Conservation (phyloP, 2,797 vertebrate genomes). For the Argyrosomus regius region DNA sequence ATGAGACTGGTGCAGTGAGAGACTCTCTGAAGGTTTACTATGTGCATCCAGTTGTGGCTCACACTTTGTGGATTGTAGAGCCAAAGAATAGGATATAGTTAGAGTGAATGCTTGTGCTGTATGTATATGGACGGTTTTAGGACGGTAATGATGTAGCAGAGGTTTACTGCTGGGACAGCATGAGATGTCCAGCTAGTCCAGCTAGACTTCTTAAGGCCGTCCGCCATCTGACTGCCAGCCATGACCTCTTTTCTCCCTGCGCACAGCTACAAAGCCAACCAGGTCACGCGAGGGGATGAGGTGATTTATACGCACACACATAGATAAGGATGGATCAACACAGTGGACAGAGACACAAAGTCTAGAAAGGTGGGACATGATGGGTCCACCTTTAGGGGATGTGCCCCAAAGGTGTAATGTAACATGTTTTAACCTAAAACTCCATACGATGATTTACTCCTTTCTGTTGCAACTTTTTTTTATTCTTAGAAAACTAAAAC, state of each 20-base stretch:
- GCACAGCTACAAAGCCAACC: conserved; percentile 68
- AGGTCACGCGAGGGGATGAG: conserved; percentile 64
- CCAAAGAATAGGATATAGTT: conserved; percentile 5
- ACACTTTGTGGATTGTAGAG: neutral
- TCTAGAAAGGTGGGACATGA: neutral
- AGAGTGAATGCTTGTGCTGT: conserved; percentile 22
- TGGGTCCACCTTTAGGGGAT: too few species aligned
- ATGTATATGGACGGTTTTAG: conserved; percentile 33
- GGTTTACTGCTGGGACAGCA: conserved; percentile 57
- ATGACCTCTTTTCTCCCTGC: conserved; percentile 77
- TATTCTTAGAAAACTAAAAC: neutral
- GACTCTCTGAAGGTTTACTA: conserved; percentile 24
- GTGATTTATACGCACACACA: conserved; percentile 53
- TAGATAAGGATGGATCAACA: conserved; percentile 25
- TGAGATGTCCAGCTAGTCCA: conserved; percentile 62
- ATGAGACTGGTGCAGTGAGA: conserved; percentile 19
- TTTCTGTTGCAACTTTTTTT: neutral
- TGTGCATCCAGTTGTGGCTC: conserved; percentile 17
- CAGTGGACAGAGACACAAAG: conserved; percentile 11
- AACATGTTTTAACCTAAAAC: neutral
- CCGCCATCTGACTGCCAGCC: conserved; percentile 72
- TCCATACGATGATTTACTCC: neutral
- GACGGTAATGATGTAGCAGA: conserved; percentile 52
- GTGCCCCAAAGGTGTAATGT: neutral
- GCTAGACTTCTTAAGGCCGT: conserved; percentile 67